phyloP scores from a whole-genome alignment of 2,888 invertebrate species.

The Tetrapedia diversipes region DNA sequence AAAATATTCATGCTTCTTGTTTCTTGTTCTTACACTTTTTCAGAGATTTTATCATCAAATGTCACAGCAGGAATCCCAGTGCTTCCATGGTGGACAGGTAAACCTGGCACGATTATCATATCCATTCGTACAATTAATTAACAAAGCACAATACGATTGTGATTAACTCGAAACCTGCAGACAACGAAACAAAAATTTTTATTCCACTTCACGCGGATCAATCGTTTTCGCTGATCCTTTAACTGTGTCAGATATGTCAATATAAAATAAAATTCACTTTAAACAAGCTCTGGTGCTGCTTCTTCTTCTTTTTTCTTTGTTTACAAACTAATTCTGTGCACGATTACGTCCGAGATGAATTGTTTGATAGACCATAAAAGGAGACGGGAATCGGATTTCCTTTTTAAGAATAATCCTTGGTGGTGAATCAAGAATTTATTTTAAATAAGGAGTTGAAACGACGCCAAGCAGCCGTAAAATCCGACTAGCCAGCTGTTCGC shows the following conservation, averaged over 20 bases:
- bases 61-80: conserved; percentile 83
- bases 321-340: conserved; percentile 1
- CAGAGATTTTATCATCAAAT: conserved; percentile 83
- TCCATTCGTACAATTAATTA: conserved; percentile 20
- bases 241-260: not conserved
- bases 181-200: not conserved
- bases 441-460: conserved; percentile 25
- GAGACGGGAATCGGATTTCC: not conserved
- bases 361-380: not conserved
- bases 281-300: not conserved
- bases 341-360: not conserved
- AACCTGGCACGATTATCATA: conserved; percentile 43
- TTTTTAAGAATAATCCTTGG: not conserved
- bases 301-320: too few relatives aligned
- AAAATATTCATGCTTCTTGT: conserved; percentile 62
- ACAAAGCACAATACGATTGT: not conserved
- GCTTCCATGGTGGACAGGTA: conserved; percentile 83
- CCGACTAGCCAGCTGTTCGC: not conserved
- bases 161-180: not conserved
- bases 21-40: conserved; percentile 67
- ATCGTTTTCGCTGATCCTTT: conserved; percentile 20
- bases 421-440: conserved; percentile 4
- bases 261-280: not conserved
- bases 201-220: not conserved
- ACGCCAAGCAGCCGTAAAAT: conserved; percentile 7